Base-by-base conservation (phyloP, 2,113 vertebrate species). In the Morone chrysops region DNA sequence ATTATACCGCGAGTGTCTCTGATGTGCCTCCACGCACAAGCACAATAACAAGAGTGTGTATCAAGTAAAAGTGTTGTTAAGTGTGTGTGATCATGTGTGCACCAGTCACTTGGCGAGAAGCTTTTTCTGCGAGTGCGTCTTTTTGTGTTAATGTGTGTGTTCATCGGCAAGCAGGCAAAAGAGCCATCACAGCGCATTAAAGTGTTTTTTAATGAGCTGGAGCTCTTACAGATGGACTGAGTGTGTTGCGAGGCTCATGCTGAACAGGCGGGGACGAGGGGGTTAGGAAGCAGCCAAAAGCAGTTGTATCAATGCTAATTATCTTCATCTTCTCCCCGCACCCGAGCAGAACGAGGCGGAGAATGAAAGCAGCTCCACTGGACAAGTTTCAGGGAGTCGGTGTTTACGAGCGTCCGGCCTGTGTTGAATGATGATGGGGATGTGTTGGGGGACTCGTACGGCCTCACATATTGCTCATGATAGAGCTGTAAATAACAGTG, bases 121-220 rank as follows among this genome's bases (percentile, higher is more conserved):
- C 47, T 51, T 45, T 57, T 4, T 16, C 61, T 22, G 5, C 17
- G n/a, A 2, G 20, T 18, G 48, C 63, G 57, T 36, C 1, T 68
- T 1, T 62, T 25, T 25, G 63, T 47, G 43, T 47, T 72, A 70
- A 68, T 74, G 47, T 74, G 60, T 81, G 45, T 70, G 60, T 60
- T 61, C 6, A 61, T 50, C 18, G 51, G 31, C 3, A 60, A 76
- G 51, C 67, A 61, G 65, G 78, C 62, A 71, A 81, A 84, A 86
- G 81, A 86, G 84, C 78, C 84, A 51, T 82, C 75, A 54, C 14
- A 60, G 70, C n/a, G 48, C 41, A 78, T 81, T 81, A 69, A 87
- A 89, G 87, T 89, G 84, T 75, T 84, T 81, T 81, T 75, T 89
- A 89, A 89, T 87, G 87, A 89, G 87, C 84, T 82, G 84, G 78